Conservation (phyloP, 2,113 vertebrate genomes). For the Phoenicopterus ruber region DNA sequence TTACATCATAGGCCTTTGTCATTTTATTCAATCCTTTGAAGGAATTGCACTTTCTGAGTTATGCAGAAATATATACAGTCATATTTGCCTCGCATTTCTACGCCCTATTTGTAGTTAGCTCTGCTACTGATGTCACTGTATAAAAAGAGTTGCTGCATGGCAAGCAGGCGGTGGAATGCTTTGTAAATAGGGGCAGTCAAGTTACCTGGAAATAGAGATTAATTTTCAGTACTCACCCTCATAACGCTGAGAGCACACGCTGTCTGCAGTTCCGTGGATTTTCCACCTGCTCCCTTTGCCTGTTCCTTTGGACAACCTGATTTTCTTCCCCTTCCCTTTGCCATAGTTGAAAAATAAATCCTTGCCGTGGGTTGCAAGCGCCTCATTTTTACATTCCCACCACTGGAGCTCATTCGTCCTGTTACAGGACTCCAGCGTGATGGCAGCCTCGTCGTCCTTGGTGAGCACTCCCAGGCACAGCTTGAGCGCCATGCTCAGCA, state of each 20-base stretch:
- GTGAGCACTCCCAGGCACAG: constrained; percentile 81
- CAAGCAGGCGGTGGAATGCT: background rate
- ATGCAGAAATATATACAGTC: background rate
- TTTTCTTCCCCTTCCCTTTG: constrained; percentile 79
- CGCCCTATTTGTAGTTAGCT: background rate
- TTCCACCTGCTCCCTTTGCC: constrained; percentile 85
- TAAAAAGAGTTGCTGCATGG: background rate
- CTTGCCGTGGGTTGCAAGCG: constrained; percentile 76
- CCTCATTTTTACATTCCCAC: constrained; percentile 91
- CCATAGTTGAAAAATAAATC: constrained; percentile 86
- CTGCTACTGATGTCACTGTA: background rate
- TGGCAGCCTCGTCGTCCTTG: constrained; percentile 72
- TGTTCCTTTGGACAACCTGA: constrained; percentile 77
- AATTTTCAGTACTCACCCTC: constrained; percentile 79
- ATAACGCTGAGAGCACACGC: constrained; percentile 81
- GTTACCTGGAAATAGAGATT: background rate
- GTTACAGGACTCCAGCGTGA: constrained; percentile 80
- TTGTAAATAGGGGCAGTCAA: background rate
- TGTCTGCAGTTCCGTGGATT: constrained; percentile 74
- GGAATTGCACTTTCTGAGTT: background rate
- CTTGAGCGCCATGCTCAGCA: constrained; percentile 84
- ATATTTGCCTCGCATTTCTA: background rate
- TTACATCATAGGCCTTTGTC: background rate
- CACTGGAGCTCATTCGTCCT: constrained; percentile 78
- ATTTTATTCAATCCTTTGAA: background rate